Base-by-base conservation (phyloP, 2,888 invertebrate species). In the Hydrotaea cyrtoneurina region DNA sequence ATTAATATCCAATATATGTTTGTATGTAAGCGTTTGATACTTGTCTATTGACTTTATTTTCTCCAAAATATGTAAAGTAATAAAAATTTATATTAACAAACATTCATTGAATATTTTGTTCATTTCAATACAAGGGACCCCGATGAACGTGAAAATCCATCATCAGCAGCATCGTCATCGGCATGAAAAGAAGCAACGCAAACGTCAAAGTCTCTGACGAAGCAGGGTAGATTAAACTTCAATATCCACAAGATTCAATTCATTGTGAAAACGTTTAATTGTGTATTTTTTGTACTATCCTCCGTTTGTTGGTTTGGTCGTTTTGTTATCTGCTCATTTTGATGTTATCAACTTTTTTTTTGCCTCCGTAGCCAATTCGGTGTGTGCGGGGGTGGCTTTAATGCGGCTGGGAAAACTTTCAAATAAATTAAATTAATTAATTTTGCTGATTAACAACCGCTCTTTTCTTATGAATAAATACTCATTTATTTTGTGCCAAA, bases 71-170 rank as follows among this genome's bases (percentile, higher is more conserved):
- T 2, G 50, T 62, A 59, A 80, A 80, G 43, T 72, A 31, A 86
- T 88, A 66, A 86, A 87, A 86, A 86, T 88, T 89, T 88, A 88
- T 90, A 88, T 89, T 90, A 90, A 90, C 89, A 88, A 88, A 90
- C 87, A 90, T 90, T 89, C 89, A 87, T 86, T 85, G 87, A 86
- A 89, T 88, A 88, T 88, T 87, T 85, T 77, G 77, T 81, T 74
- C 64, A 43, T 39, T 46, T 8, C 53, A 71, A 53, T 53, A 71
- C 8, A 39, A 43, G 1, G 26, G 5, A 15, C 50, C 23, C 50
- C 13, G 26, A 50, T 26, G 46, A 50, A 26, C 69, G 59, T 11
- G 55, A 55, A 21, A 21, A 55, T 55, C 21, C 55, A 55, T 39
- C 39, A 39, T 39, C 50, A n/a, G 2, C 50, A 50, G 2, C 50